Conservation (phyloP, 1,140 invertebrate genomes). For the Drosophila nigrodunni region DNA sequence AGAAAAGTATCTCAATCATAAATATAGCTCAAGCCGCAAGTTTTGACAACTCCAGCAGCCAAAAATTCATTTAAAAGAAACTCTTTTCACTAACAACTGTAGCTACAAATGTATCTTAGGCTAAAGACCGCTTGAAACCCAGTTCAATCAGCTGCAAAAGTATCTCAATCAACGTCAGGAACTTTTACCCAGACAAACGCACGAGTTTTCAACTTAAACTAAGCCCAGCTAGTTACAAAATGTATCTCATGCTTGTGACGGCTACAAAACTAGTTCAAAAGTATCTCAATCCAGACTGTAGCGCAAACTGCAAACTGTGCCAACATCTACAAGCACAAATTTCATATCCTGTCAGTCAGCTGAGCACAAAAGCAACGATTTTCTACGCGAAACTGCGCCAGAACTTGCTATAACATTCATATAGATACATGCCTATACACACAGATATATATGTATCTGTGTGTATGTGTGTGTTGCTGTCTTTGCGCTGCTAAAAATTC, state of each 20-base stretch:
- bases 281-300: neutral
- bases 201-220: neutral
- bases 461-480: neutral
- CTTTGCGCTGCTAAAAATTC: conserved; percentile 13
- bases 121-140: neutral
- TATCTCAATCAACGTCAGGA: neutral
- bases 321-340: neutral
- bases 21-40: neutral
- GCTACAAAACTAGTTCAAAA: neutral
- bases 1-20: neutral
- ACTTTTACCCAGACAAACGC: no score
- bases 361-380: neutral
- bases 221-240: neutral
- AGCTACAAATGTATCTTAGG: conserved; percentile 8
- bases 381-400: conserved; percentile 1
- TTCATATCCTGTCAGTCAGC: conserved; percentile 1
- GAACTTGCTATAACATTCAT: conserved; percentile 21
- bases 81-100: neutral
- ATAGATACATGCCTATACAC: conserved; percentile 3
- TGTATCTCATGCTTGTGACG: neutral
- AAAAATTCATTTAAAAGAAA: neutral
- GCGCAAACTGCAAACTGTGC: conserved; percentile 1
- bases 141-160: neutral
- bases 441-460: neutral
- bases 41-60: no score